A percentile compares a stretch with the other conserved stretches of the same genome.
Conservation (phyloP, 2,113 vertebrate genomes). For the Ciconia stormi region DNA sequence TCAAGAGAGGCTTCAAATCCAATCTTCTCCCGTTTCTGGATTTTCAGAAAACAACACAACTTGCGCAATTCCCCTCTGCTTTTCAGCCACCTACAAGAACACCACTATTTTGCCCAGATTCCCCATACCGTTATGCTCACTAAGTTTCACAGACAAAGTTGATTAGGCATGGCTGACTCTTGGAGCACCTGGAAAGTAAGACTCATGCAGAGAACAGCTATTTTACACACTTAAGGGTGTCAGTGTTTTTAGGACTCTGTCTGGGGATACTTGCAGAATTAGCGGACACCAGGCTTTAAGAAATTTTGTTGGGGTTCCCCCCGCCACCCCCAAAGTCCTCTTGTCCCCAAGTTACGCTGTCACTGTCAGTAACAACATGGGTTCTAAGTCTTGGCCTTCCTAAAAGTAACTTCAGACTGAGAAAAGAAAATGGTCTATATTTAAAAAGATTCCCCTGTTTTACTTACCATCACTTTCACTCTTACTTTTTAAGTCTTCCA, state of each 20-base stretch:
- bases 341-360: neutral
- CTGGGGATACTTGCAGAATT: neutral
- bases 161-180: neutral
- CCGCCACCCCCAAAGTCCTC: fast-evolving
- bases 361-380: neutral
- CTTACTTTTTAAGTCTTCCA: conserved; percentile 78
- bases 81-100: neutral
- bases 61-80: neutral
- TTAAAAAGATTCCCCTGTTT: neutral
- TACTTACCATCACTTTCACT: conserved; percentile 76
- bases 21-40: neutral
- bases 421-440: neutral
- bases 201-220: neutral
- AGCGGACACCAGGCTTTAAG: neutral
- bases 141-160: neutral
- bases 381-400: neutral
- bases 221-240: neutral
- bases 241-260: neutral
- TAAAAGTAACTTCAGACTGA: neutral
- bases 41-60: neutral
- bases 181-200: neutral
- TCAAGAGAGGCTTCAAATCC: neutral
- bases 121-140: fast-evolving
- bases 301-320: neutral
- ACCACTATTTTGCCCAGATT: neutral